Evolutionary conservation across 2,113 vertebrate genomes (phyloP), one percentile per base, ranked within the genome.

Genomic region (Spheniscus mendiculus): DNA sequence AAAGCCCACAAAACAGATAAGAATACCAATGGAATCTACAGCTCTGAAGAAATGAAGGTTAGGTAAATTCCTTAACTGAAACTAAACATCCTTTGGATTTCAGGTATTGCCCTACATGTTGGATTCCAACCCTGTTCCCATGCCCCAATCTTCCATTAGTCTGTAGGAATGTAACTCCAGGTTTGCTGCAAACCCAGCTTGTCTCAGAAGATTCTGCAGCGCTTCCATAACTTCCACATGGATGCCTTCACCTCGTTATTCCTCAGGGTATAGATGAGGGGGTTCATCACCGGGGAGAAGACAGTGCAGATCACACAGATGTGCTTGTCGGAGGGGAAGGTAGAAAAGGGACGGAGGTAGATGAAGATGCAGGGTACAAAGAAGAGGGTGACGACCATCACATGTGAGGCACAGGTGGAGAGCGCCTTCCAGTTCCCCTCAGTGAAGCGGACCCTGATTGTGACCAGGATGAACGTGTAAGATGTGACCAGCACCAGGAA

Each of bases 401-500:
- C 1, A 1, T 98, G 98, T 1, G 98, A 95, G 42, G 65, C 34
- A 1, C 97, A 98, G 22, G 97, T 98, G 25, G 97, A 97, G 36
- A 98, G 84, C 0, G 72, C 94, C 32, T 95, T 96, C 76, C 91
- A n/a, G 72, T n/a, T 36, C 3, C 91, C 90, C 25, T 85, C 71
- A 5, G 45, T 49, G 55, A 96, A 36, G 26, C 5, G 62, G 10
- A 58, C 70, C 63, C 58, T 47, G 26, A 98, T 2, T 4, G 91
- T 92, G 71, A 49, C 53, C 72, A 98, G 78, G 63, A 98, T 98
- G 70, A 96, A 70, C 0, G 0, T 14, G 17, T 98, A 98, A 29
- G 97, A 98, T 25, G 69, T 45, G 42, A 97, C n/a, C 45, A 98
- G 85, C n/a, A 97, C 36, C 20, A 97, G 38, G 91, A 98, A 98